phyloP scores from a whole-genome alignment of 2,113 vertebrate genomes.

The Mastomys coucha region DNA sequence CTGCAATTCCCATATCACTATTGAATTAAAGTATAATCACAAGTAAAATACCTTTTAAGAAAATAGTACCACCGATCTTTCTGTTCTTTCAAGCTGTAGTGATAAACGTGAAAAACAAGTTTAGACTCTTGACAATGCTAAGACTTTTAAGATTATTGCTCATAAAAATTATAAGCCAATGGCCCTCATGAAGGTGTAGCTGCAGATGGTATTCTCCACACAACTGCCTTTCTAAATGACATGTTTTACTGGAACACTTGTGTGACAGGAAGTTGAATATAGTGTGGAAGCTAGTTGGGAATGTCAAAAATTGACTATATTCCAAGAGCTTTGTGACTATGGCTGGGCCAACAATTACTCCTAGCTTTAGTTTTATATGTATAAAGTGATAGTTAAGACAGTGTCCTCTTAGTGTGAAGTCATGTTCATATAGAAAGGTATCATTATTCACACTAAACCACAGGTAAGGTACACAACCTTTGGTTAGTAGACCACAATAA shows the following conservation, averaged over 20 bases:
- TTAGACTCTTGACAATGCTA: not conserved
- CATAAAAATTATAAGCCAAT: not conserved
- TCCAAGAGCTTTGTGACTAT: too few species aligned
- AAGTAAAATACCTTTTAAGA: not conserved
- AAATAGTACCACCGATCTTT: not conserved
- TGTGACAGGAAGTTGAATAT: not conserved
- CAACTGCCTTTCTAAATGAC: not conserved
- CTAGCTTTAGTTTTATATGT: too few species aligned
- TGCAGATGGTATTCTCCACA: not conserved
- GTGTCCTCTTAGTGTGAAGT: not conserved
- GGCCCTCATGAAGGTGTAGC: fast-evolving
- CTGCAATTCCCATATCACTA: not conserved
- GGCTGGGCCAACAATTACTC: too few species aligned
- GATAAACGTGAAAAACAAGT: not conserved
- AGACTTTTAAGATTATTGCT: not conserved
- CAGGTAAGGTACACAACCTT: not conserved
- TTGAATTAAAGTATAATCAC: not conserved
- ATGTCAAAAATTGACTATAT: too few species aligned
- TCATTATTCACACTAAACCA: not conserved
- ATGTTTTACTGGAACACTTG: not conserved
- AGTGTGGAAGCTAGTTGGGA: not conserved
- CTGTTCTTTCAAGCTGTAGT: not conserved
- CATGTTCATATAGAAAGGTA: not conserved
- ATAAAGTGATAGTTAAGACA: not conserved
- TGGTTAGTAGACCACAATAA: not conserved